phyloP scores from a whole-genome alignment of 2,113 vertebrate genomes.

The Atrichornis clamosus region DNA sequence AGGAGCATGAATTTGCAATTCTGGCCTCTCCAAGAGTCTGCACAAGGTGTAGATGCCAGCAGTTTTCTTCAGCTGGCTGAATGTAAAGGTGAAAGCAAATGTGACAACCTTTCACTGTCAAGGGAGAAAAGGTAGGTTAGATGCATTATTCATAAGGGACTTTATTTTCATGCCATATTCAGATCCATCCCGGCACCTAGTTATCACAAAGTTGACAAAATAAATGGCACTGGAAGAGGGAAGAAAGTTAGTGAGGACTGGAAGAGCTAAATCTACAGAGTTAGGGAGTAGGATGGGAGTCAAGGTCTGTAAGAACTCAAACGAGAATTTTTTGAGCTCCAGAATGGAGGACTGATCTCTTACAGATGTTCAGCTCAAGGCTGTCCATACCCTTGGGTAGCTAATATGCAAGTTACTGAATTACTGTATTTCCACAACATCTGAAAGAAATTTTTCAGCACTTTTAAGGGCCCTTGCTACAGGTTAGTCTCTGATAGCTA shows the following conservation, averaged over 20 bases:
- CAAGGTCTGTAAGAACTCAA: background rate
- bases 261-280: background rate
- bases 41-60: background rate
- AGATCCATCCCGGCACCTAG: background rate
- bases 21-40: background rate
- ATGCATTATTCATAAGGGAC: background rate
- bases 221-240: background rate
- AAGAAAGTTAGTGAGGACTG: background rate
- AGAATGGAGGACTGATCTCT: background rate
- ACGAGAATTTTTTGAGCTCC: background rate
- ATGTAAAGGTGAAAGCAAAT: slow-evolving; percentile 15
- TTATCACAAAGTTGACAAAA: background rate
- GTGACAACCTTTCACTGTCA: background rate
- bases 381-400: background rate
- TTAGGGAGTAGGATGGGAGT: background rate
- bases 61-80: slow-evolving; percentile 14
- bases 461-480: background rate
- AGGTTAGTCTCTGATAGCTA: background rate
- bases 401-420: background rate
- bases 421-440: background rate
- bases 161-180: background rate
- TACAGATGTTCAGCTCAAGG: background rate
- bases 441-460: background rate
- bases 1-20: slow-evolving; percentile 21
- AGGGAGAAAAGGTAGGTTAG: background rate